A percentile compares a stretch with the other conserved stretches of the same genome.
phyloP scores from a whole-genome alignment of 2,888 invertebrate genomes.

The Sepioteuthis lessoniana region DNA sequence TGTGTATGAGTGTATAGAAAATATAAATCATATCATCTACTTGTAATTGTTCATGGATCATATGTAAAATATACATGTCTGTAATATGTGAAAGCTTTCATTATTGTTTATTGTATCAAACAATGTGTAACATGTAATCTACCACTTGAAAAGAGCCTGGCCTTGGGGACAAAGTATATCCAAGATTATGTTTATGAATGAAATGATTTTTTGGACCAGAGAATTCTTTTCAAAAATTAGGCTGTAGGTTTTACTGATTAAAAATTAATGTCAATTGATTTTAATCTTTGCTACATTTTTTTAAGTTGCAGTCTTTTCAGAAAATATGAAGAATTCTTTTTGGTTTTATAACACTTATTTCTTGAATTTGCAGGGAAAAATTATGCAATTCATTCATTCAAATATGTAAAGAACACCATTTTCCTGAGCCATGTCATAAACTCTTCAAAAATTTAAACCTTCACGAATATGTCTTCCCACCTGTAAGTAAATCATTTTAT shows the following conservation, averaged over 20 bases:
- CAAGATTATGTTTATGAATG: too few species aligned
- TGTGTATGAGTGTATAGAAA: too few species aligned
- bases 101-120: too few species aligned
- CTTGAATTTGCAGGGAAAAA: slow-evolving; percentile 61
- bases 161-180: too few species aligned
- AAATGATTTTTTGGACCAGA: too few species aligned
- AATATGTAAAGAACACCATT: slow-evolving; percentile 72
- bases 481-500: slow-evolving; percentile 59
- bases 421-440: slow-evolving; percentile 67
- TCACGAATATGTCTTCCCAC: slow-evolving; percentile 70
- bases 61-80: too few species aligned
- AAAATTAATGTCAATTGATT: background rate
- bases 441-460: slow-evolving; percentile 71
- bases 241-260: background rate
- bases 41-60: too few species aligned
- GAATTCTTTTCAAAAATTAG: too few species aligned
- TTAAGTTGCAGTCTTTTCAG: background rate
- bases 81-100: too few species aligned
- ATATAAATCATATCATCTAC: too few species aligned
- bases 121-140: too few species aligned
- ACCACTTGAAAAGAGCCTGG: too few species aligned
- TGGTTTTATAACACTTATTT: background rate
- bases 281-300: background rate
- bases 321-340: background rate
- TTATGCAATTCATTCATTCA: slow-evolving; percentile 74